Percentiles rank a stretch among this genome's conserved stretches.
phyloP scores from a whole-genome alignment of 2,113 vertebrate species.

The Ceratotherium simum region DNA sequence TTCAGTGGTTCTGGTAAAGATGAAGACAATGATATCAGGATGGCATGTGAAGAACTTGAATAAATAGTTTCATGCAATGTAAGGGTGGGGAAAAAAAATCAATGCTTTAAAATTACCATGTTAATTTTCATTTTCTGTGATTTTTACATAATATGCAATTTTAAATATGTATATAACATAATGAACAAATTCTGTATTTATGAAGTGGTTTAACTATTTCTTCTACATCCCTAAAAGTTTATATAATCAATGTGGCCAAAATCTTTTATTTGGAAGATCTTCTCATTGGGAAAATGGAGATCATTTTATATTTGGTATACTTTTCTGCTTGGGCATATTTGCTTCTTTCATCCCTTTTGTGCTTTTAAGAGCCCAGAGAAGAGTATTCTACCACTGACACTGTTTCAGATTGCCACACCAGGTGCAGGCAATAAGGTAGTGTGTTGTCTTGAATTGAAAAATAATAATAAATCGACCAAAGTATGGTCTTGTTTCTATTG shows the following conservation, averaged over 20 bases:
- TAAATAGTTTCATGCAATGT: background rate
- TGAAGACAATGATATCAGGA: background rate
- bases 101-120: background rate
- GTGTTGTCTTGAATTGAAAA: background rate
- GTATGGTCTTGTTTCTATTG: background rate
- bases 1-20: background rate
- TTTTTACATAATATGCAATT: background rate
- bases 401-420: background rate
- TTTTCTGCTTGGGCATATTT: background rate
- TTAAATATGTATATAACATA: background rate
- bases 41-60: background rate
- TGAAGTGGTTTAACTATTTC: background rate
- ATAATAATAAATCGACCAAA: background rate
- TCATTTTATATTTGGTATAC: background rate
- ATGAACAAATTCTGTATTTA: background rate
- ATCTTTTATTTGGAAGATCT: background rate
- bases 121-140: background rate
- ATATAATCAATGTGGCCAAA: background rate
- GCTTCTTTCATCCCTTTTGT: background rate
- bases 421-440: background rate
- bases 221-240: background rate
- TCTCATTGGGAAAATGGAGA: background rate
- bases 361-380: background rate
- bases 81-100: background rate
- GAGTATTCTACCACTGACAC: background rate